phyloP scores from a whole-genome alignment of 2,888 invertebrate genomes.

The Cephus sareptanus region DNA sequence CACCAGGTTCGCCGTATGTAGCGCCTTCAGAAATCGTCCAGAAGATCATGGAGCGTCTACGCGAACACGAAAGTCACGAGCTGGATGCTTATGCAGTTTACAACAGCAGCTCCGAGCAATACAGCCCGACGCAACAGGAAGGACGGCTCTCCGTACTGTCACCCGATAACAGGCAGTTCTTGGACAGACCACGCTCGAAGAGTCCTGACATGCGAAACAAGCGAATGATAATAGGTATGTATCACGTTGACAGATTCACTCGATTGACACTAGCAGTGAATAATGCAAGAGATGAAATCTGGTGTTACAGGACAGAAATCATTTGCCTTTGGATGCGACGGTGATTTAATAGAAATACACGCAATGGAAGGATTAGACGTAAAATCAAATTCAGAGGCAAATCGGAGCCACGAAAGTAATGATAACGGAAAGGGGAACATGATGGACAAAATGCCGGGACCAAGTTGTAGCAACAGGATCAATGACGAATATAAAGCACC shows the following conservation, averaged over 20 bases:
- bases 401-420: neutral
- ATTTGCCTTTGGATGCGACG: slow-evolving; percentile 60
- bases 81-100: slow-evolving; percentile 44
- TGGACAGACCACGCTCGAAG: slow-evolving; percentile 59
- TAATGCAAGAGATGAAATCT: neutral
- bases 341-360: slow-evolving; percentile 59
- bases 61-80: slow-evolving; percentile 61
- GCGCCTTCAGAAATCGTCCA: slow-evolving; percentile 85
- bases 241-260: neutral
- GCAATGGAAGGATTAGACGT: slow-evolving; percentile 15
- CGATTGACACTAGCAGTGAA: neutral
- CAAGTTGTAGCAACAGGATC: neutral
- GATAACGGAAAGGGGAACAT: neutral
- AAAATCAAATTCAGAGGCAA: neutral
- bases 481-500: neutral
- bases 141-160: slow-evolving; percentile 59
- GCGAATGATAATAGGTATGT: slow-evolving; percentile 62
- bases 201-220: slow-evolving; percentile 64
- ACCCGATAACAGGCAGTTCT: slow-evolving; percentile 59
- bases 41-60: slow-evolving; percentile 78
- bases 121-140: slow-evolving; percentile 38
- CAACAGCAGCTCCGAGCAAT: slow-evolving; percentile 40
- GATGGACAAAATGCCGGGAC: neutral
- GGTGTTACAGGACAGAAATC: slow-evolving; percentile 56
- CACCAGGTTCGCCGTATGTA: slow-evolving; percentile 78